These are phyloP conservation scores for Siniperca chuatsi DNA, from an alignment of 2,113 vertebrate genomes.

Conservation along the genomic window DNA sequence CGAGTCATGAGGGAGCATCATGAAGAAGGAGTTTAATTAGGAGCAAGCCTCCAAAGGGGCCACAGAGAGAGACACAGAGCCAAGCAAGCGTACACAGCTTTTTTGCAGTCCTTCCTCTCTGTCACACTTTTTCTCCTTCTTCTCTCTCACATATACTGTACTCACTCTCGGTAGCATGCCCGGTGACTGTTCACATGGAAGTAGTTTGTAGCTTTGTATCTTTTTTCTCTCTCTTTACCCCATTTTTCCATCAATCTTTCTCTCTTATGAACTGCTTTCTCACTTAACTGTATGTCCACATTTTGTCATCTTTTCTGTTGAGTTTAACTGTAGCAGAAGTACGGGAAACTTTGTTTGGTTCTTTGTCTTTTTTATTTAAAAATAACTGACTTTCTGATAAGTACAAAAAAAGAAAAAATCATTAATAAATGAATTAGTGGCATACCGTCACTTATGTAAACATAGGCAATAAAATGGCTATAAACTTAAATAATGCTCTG, in stretches of 20 bases:
- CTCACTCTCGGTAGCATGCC: neutral
- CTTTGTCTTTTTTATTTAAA: neutral
- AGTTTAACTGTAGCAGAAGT: neutral
- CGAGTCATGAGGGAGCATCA: conserved; percentile 83
- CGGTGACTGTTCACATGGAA: neutral
- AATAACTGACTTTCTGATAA: neutral
- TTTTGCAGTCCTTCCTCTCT: conserved; percentile 57
- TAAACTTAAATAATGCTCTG: neutral
- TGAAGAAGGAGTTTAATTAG: conserved; percentile 88
- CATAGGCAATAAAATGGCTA: neutral
- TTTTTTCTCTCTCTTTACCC: neutral
- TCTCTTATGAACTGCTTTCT: neutral
- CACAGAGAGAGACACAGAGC: conserved; percentile 77
- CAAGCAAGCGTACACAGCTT: conserved; percentile 69
- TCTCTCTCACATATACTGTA: conserved; percentile 33
- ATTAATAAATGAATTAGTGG: neutral
- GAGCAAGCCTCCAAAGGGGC: conserved; percentile 85
- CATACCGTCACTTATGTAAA: conserved; percentile 1
- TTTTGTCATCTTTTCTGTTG: neutral
- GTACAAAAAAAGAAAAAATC: neutral
- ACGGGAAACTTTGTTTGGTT: neutral
- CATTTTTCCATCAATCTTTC: neutral
- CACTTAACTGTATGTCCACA: neutral
- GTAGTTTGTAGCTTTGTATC: neutral
- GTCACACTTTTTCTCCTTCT: conserved; percentile 43